Conservation (phyloP, 1,140 invertebrate species). For the Nomia melanderi region DNA sequence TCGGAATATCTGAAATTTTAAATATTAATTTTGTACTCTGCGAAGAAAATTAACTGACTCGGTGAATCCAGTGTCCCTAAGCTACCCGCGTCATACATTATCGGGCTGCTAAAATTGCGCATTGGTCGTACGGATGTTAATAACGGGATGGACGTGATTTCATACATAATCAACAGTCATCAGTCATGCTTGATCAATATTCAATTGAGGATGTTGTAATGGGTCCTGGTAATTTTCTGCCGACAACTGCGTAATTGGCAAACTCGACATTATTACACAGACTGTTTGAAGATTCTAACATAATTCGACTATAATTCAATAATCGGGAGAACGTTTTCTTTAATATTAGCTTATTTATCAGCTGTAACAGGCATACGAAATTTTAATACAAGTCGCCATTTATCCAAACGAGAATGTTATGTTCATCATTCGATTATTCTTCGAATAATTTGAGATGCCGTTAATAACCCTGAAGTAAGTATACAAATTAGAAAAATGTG, state of each 20-base stretch:
- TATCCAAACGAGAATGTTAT: too few relatives aligned
- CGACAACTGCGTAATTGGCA: background rate
- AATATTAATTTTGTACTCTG: background rate
- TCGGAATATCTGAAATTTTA: background rate
- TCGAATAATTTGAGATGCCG: too few relatives aligned
- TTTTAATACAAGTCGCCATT: too few relatives aligned
- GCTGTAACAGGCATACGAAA: too few relatives aligned
- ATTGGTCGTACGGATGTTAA: background rate
- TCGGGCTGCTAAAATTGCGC: background rate
- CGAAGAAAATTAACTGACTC: background rate
- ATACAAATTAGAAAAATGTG: too few relatives aligned
- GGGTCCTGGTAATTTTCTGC: background rate
- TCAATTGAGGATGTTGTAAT: background rate
- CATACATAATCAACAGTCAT: constrained; percentile 7
- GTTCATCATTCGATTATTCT: too few relatives aligned
- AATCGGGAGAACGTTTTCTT: too few relatives aligned
- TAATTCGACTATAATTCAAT: background rate
- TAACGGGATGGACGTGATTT: background rate
- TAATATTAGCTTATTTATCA: too few relatives aligned
- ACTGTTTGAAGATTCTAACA: background rate
- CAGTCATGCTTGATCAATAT: background rate
- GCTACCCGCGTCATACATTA: background rate
- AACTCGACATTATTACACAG: too few relatives aligned
- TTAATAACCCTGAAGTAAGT: too few relatives aligned
- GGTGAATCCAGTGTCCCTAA: background rate